phyloP scores from a whole-genome alignment of 2,888 invertebrate genomes.

The Microdon myrmicae region DNA sequence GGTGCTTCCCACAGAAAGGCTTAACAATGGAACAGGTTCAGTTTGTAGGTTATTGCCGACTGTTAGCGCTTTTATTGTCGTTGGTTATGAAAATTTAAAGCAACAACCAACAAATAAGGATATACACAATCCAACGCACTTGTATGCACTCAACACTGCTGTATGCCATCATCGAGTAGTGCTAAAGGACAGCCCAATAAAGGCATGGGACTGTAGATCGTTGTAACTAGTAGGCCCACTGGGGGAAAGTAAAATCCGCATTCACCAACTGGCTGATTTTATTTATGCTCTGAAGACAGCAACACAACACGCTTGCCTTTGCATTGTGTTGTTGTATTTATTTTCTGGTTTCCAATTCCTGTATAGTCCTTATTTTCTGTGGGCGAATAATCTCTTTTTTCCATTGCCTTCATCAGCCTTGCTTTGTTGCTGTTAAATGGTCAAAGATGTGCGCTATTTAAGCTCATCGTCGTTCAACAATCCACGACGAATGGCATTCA shows the following conservation, averaged over 20 bases:
- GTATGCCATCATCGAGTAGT: too few species aligned
- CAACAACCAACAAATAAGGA: constrained; percentile 31
- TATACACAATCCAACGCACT: too few species aligned
- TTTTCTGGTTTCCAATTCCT: not conserved
- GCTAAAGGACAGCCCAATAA: too few species aligned
- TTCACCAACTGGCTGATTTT: constrained; percentile 34
- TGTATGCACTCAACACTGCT: too few species aligned
- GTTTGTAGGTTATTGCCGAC: constrained; percentile 33
- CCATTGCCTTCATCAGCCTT: constrained; percentile 7
- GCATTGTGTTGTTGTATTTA: not conserved
- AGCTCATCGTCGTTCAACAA: too few species aligned
- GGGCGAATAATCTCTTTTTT: constrained; percentile 18
- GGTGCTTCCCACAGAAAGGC: constrained; percentile 1
- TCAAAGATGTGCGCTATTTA: too few species aligned
- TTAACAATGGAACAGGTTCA: constrained; percentile 13
- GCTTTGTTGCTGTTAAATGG: constrained; percentile 19
- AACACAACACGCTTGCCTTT: constrained; percentile 4
- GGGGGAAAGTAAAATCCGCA: constrained; percentile 20
- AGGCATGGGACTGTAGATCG: too few species aligned
- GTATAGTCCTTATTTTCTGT: not conserved
- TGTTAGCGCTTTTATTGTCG: constrained; percentile 46
- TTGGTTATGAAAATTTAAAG: constrained; percentile 49
- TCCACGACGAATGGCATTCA: too few species aligned
- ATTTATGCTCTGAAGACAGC: constrained; percentile 43
- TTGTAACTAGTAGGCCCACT: not conserved